Base-by-base conservation (phyloP, 2,888 invertebrate species). In the Deilephila elpenor region DNA sequence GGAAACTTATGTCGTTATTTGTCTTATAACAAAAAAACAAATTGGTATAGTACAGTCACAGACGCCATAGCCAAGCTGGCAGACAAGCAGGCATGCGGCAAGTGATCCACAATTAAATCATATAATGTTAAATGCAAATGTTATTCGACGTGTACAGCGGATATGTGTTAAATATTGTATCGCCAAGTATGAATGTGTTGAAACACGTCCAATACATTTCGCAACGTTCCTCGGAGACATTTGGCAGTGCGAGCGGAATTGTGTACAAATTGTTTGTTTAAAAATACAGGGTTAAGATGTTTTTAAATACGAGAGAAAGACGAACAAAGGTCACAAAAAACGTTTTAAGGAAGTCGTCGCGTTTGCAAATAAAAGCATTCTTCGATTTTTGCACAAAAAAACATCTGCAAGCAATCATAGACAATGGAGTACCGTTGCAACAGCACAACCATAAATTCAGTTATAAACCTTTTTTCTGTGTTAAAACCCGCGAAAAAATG, bases 391-490 rank as follows among this genome's bases (percentile, higher is more conserved):
- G 85, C 83, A 83, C 82, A 84, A 84, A 84, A 25, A 90, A 88
- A 83, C 89, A 91, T 89, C 86, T 90, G 91, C 85, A 84, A 79
- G 78, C 78, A 82, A 80, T 81, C 80, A 80, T 87, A 88, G 85
- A 91, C 89, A 91, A 91, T 86, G 81, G 84, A 82, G 88, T 88
- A 89, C 92, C 91, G 91, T 92, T 92, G 89, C 89, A 78, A 85
- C 89, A 87, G 88, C 81, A 83, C 82, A 79, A 79, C 80, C 86
- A 84, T 91, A 91, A 90, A 89, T 88, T 88, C 83, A 80, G 82
- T 82, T 88, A 87, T 87, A 89, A 88, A 90, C 86, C 83, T 81
- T 84, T 83, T 83, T 82, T 80, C 76, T 73, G 53, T 51, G 59
- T 73, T 71, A 72, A 72, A 78, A 90, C 80, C 79, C 82, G 87